Evolutionary conservation across 1,140 invertebrate species (phyloP), one percentile per base, ranked within the genome.

Genomic region (Holotrichia oblita): DNA sequence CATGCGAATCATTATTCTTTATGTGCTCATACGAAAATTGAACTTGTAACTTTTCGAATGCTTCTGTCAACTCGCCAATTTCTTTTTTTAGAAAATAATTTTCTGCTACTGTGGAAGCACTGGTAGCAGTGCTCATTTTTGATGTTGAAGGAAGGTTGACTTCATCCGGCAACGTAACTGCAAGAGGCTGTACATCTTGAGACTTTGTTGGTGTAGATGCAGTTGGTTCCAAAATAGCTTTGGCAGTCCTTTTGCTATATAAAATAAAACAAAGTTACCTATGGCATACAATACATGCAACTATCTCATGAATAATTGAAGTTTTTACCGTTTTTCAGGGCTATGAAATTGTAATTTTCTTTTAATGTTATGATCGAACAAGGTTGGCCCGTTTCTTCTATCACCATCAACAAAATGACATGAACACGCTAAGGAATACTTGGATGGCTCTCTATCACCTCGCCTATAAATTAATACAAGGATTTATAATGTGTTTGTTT

Each of bases 21-120:
- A 81, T 76, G n/a, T 40, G 10, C 27, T 81, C 42, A 78, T 80
- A 81, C 20, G 75, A 76, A 48, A 82, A 81, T 42, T 69, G n/a
- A 24, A 77, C 27, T 40, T 40, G 48, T 24, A 69, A 12, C 14
- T 69, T n/a, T 69, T 69, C 20, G 7, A 80, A 48, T 40, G 42
- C 76, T 73, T 79, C 59, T 12, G 76, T 77, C 40, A 77, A 41
- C 73, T 79, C 40, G n/a, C n/a, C 34, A 8, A 81, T n/a, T 59
- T 79, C 61, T 79, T 79, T 64, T 24, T 24, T 77, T 17, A 79
- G 61, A 76, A 79, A 79, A 76, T 77, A 78, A 79, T 78, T 82
- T 74, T 79, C 80, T 12, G 77, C 73, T 22, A 81, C 73, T 40
- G 48, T 61, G 72, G 73, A 59, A 14, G 79, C 78, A 72, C 14